Percentiles rank a stretch among this genome's conserved stretches.
Evolutionary conservation across 2,113 vertebrate genomes (phyloP).

Genomic region (Eubucco bourcierii): DNA sequence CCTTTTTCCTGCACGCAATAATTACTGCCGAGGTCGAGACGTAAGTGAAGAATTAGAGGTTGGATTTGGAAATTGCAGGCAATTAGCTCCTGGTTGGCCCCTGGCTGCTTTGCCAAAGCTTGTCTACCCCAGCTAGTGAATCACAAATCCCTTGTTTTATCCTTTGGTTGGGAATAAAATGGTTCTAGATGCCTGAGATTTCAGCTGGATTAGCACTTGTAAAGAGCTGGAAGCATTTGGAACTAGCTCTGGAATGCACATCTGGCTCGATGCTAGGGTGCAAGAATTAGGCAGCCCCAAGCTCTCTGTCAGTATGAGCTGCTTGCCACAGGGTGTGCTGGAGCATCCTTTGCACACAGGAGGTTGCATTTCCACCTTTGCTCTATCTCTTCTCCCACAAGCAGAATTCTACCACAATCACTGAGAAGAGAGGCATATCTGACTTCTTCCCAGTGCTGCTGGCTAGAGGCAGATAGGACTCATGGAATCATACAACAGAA

Average conservation of each 20-base stretch:
- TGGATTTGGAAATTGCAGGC: background rate
- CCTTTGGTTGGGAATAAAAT: background rate
- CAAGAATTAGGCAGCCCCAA: background rate
- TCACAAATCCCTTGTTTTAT: background rate
- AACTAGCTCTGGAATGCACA: background rate
- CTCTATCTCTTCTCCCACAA: background rate
- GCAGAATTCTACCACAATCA: background rate
- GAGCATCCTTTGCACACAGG: background rate
- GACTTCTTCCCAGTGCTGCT: background rate
- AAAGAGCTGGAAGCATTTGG: background rate
- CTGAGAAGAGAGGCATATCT: background rate
- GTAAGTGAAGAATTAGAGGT: constrained; percentile 6
- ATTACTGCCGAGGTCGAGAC: background rate
- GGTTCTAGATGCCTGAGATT: background rate
- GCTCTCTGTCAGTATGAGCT: fast-evolving
- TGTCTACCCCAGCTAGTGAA: background rate
- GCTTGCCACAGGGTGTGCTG: background rate
- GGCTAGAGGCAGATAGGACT: background rate
- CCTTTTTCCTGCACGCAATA: background rate
- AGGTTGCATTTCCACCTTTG: background rate
- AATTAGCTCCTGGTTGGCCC: background rate
- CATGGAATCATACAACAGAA: no score
- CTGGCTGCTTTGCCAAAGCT: background rate
- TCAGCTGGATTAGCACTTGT: background rate
- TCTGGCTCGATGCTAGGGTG: background rate